Conservation (phyloP, 1,140 invertebrate species). For the Phenacoccus solenopsis region DNA sequence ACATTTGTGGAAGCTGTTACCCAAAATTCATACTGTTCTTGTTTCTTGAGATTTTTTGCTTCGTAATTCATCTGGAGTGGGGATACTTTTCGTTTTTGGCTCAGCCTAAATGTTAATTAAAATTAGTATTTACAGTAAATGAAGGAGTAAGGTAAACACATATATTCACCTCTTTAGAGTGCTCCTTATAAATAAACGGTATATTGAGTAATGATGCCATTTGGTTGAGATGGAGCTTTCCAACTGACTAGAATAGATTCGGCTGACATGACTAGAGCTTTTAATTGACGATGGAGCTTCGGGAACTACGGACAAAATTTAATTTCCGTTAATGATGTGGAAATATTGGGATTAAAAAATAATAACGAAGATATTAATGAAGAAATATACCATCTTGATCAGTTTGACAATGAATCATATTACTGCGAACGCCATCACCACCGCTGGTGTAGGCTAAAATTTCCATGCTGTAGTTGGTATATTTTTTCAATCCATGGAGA, state of each 20-base stretch:
- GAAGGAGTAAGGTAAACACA: not conserved
- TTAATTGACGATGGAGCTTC: conserved; percentile 82
- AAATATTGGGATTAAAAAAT: too few relatives aligned
- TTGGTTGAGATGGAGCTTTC: conserved; percentile 80
- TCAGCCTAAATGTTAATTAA: conserved; percentile 11
- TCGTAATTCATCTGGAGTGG: conserved; percentile 58
- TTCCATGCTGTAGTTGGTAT: conserved; percentile 94
- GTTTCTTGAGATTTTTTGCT: conserved; percentile 66
- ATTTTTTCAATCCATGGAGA: conserved; percentile 82
- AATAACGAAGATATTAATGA: too few relatives aligned
- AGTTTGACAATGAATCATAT: conserved; percentile 80
- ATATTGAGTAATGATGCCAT: conserved; percentile 85
- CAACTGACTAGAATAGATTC: conserved; percentile 87
- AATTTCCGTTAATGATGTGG: too few relatives aligned
- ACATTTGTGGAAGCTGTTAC: conserved; percentile 85
- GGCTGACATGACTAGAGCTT: conserved; percentile 79
- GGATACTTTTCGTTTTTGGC: conserved; percentile 42
- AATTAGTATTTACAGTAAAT: too few relatives aligned
- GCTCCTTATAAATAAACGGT: conserved; percentile 79
- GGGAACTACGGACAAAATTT: conserved; percentile 55
- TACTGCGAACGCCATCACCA: conserved; percentile 85
- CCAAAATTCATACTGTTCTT: conserved; percentile 82
- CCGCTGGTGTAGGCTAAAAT: conserved; percentile 87
- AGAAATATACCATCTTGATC: conserved; percentile 73
- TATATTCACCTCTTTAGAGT: conserved; percentile 44